Evolutionary conservation across 2,113 vertebrate genomes (phyloP).

Genomic region (Monarcha castaneiventris): DNA sequence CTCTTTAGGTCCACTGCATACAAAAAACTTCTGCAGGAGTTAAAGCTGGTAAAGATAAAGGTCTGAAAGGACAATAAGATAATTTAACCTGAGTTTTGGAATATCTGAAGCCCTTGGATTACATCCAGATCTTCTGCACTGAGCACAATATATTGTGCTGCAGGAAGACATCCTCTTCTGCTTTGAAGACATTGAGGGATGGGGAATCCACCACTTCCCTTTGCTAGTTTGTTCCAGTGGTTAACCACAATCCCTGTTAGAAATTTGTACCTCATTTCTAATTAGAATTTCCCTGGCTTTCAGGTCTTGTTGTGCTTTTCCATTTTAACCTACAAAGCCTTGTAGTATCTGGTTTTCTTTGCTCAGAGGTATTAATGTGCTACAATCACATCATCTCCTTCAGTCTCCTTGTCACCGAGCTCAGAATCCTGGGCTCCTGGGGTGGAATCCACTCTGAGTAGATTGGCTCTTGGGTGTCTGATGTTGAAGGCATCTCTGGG

Average conservation of each 20-base stretch:
- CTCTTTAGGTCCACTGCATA: background rate
- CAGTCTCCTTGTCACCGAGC: background rate
- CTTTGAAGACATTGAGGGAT: background rate
- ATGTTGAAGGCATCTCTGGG: background rate
- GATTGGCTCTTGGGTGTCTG: background rate
- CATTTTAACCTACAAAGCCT: background rate
- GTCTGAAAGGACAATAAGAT: background rate
- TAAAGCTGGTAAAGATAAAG: background rate
- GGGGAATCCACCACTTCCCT: background rate
- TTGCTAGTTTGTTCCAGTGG: background rate
- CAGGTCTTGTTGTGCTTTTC: background rate
- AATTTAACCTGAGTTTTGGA: background rate
- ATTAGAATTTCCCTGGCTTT: constrained; percentile 8
- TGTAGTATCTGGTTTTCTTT: background rate
- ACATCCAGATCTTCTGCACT: background rate
- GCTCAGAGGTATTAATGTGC: background rate
- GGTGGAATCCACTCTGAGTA: background rate
- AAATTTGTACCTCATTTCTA: constrained; percentile 15
- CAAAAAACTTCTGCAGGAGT: background rate
- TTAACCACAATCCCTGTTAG: constrained; percentile 14
- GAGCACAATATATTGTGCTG: background rate
- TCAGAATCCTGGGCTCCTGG: background rate
- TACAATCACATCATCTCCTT: background rate
- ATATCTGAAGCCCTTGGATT: background rate
- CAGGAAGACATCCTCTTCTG: background rate